A percentile compares a stretch with the other conserved stretches of the same genome.
These are phyloP conservation scores for Caenorhabditis briggsae DNA, from an alignment of 1,140 invertebrate genomes.

Conservation along the genomic window DNA sequence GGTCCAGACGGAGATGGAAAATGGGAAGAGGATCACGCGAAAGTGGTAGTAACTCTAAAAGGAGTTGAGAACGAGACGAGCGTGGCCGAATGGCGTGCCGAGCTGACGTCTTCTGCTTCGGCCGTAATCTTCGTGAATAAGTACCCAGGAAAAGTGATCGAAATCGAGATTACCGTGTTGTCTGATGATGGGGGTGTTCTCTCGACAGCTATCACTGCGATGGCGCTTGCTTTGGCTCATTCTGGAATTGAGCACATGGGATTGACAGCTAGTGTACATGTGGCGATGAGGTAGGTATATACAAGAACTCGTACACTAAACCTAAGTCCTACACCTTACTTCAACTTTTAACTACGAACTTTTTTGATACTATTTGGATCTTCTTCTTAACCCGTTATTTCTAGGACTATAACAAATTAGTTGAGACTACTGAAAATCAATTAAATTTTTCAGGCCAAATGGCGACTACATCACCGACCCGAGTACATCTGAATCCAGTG, in stretches of 20 bases:
- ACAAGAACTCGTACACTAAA: too few relatives aligned
- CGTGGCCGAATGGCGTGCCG: neutral
- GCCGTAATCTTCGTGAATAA: constrained; percentile 2
- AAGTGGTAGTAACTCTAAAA: neutral
- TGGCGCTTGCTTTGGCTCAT: constrained; percentile 17
- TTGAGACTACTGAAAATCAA: neutral
- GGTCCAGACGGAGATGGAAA: constrained; percentile 33
- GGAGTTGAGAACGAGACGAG: neutral
- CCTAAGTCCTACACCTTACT: too few relatives aligned
- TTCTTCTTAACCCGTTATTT: too few relatives aligned
- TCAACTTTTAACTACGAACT: too few relatives aligned
- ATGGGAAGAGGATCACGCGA: constrained; percentile 21
- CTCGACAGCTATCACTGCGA: neutral
- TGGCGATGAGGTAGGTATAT: neutral
- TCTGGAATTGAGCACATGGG: constrained; percentile 37
- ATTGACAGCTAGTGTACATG: constrained; percentile 18
- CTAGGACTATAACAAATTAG: too few relatives aligned
- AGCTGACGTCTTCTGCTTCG: neutral
- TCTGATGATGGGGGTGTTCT: constrained; percentile 29
- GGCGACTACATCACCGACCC: constrained; percentile 11
- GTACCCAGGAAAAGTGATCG: constrained; percentile 47
- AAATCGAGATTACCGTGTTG: constrained; percentile 16
- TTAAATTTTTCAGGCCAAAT: neutral
- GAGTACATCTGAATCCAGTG: neutral
- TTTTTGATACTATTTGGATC: too few relatives aligned